Conservation (phyloP, 1,140 invertebrate genomes). For the Aphelinus certus region DNA sequence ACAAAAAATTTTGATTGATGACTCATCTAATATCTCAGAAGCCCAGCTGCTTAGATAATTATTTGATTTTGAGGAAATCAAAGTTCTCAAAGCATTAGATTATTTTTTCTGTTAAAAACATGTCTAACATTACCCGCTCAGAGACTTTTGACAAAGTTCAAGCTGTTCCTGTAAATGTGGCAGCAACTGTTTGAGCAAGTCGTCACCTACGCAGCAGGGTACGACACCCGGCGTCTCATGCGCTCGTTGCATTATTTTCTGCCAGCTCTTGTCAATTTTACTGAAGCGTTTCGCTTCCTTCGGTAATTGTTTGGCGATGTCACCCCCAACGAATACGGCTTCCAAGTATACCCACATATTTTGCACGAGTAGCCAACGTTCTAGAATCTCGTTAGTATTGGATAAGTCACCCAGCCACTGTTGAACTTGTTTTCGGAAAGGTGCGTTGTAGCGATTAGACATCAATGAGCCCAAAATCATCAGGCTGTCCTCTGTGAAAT, state of each 20-base stretch:
- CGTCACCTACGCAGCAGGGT: constrained; percentile 94
- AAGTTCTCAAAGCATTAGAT: no score
- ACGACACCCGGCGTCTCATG: constrained; percentile 96
- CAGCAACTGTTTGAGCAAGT: constrained; percentile 88
- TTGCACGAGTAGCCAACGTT: constrained; percentile 95
- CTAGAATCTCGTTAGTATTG: constrained; percentile 96
- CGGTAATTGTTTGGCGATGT: constrained; percentile 97
- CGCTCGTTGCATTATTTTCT: constrained; percentile 95
- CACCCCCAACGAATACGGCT: constrained; percentile 97
- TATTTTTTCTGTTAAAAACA: background rate
- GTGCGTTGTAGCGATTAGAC: constrained; percentile 93
- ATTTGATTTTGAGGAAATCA: background rate
- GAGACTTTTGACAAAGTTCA: constrained; percentile 95
- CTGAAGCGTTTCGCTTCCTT: constrained; percentile 94
- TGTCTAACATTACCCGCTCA: constrained; percentile 77
- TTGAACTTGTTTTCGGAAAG: constrained; percentile 95
- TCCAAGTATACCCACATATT: constrained; percentile 99
- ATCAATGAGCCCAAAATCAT: constrained; percentile 94
- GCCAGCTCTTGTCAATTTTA: constrained; percentile 98
- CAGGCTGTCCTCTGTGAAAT: constrained; percentile 82
- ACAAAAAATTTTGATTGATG: background rate
- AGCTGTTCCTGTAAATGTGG: constrained; percentile 97
- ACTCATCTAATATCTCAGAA: background rate
- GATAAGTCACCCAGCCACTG: constrained; percentile 94
- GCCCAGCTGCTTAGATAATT: background rate